These are phyloP conservation scores for Phorcus lineatus DNA, from an alignment of 2,888 invertebrate genomes.

Conservation along the genomic window DNA sequence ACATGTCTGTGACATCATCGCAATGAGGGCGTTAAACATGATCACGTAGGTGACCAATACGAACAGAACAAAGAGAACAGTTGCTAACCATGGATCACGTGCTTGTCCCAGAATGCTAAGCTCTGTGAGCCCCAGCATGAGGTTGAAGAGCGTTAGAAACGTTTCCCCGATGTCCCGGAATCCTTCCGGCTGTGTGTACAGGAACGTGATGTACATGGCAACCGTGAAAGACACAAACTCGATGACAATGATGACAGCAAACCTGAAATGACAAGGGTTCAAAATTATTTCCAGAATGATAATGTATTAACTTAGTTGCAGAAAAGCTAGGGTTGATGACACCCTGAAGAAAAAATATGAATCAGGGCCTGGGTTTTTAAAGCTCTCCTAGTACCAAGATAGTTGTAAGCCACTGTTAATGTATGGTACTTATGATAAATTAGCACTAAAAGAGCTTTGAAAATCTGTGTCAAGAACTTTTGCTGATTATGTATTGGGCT, in stretches of 20 bases:
- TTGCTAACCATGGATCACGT: conserved; percentile 53
- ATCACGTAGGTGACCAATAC: conserved; percentile 58
- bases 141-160: conserved; percentile 57
- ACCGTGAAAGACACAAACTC: conserved; percentile 58
- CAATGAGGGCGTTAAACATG: conserved; percentile 63
- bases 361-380: too few species aligned
- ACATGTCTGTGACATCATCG: conserved; percentile 67
- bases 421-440: too few species aligned
- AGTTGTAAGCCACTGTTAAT: too few species aligned
- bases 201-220: conserved; percentile 56
- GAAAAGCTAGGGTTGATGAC: too few species aligned
- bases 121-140: conserved; percentile 61
- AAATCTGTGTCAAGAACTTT: too few species aligned
- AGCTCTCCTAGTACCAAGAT: too few species aligned
- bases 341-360: too few species aligned
- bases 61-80: conserved; percentile 53
- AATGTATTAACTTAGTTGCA: not conserved
- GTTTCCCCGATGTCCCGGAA: conserved; percentile 48
- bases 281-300: not conserved
- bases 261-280: conserved; percentile 26
- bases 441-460: too few species aligned
- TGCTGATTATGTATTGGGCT: too few species aligned
- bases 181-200: conserved; percentile 42
- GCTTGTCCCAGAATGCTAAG: conserved; percentile 39
- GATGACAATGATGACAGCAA: conserved; percentile 51